A percentile compares a stretch with the other conserved stretches of the same genome.
These are phyloP conservation scores for Lepidurus couesii DNA, from an alignment of 1,140 invertebrate genomes.

Conservation along the genomic window DNA sequence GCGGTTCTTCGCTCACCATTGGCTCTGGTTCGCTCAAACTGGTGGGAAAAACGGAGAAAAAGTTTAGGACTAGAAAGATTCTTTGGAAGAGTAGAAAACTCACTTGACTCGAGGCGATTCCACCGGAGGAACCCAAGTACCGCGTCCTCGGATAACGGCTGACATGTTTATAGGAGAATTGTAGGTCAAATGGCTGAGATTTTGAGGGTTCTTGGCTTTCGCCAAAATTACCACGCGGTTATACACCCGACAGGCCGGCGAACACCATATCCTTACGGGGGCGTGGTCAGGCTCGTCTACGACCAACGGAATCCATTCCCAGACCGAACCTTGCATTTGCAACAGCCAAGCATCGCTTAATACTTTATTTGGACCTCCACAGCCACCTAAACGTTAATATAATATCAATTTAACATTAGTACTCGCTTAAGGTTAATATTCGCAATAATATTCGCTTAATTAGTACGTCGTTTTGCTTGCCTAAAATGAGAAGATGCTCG, in stretches of 20 bases:
- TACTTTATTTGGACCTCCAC: slow-evolving; percentile 61
- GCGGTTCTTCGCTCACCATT: slow-evolving; percentile 44
- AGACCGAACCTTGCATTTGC: slow-evolving; percentile 53
- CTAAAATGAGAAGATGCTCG: slow-evolving; percentile 42
- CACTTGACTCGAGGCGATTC: slow-evolving; percentile 38
- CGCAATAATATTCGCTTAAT: slow-evolving; percentile 44
- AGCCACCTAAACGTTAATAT: slow-evolving; percentile 53
- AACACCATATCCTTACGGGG: slow-evolving; percentile 83
- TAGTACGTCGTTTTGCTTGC: slow-evolving; percentile 36
- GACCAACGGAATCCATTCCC: slow-evolving; percentile 74
- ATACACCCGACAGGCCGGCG: slow-evolving; percentile 47
- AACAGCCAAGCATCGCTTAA: slow-evolving; percentile 67
- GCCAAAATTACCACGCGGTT: slow-evolving; percentile 61
- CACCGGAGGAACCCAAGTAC: slow-evolving; percentile 41
- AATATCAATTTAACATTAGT: slow-evolving; percentile 40
- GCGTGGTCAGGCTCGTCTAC: slow-evolving; percentile 68
- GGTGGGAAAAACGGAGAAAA: background rate
- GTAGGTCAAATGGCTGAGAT: slow-evolving; percentile 24
- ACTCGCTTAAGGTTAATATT: background rate
- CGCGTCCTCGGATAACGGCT: slow-evolving; percentile 32
- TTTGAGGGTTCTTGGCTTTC: slow-evolving; percentile 37
- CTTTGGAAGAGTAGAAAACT: slow-evolving; percentile 40
- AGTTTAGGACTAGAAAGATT: too few relatives aligned
- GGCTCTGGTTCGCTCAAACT: background rate
- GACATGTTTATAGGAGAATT: slow-evolving; percentile 32